Conservation (phyloP, 2,113 vertebrate species). For the Gnathonemus echidnorhynchus region DNA sequence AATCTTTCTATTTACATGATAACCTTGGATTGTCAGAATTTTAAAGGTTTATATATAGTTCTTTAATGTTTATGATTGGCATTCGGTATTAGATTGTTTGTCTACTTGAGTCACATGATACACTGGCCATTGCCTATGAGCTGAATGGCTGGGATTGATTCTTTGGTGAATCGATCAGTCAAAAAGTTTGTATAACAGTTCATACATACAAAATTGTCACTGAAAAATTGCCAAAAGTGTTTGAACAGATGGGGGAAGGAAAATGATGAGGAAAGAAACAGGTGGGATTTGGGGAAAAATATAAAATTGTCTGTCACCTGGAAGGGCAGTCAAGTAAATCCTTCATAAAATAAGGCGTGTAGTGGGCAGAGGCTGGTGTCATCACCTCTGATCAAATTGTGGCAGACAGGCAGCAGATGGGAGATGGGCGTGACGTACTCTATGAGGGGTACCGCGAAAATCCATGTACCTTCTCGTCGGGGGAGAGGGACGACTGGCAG, state of each 20-base stretch:
- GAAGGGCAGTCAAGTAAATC: background rate
- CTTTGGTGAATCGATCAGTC: background rate
- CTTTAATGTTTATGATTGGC: background rate
- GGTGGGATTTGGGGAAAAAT: background rate
- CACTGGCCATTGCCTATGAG: background rate
- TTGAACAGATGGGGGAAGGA: background rate
- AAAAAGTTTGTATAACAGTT: background rate
- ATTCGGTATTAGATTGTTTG: background rate
- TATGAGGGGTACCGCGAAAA: background rate
- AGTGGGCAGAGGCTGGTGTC: background rate
- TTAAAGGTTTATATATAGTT: background rate
- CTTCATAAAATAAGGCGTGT: background rate
- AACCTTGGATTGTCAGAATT: background rate
- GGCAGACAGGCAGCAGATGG: background rate
- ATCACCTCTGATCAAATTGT: background rate
- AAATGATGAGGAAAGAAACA: conserved; percentile 1
- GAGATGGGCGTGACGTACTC: background rate
- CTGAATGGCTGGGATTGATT: background rate
- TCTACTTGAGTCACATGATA: background rate
- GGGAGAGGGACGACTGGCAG: background rate
- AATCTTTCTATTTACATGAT: background rate
- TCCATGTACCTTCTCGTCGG: background rate
- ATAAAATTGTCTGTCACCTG: background rate
- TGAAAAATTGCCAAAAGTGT: background rate
- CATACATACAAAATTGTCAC: background rate